phyloP scores from a whole-genome alignment of 1,140 invertebrate species.

The Drosophila arizonae region DNA sequence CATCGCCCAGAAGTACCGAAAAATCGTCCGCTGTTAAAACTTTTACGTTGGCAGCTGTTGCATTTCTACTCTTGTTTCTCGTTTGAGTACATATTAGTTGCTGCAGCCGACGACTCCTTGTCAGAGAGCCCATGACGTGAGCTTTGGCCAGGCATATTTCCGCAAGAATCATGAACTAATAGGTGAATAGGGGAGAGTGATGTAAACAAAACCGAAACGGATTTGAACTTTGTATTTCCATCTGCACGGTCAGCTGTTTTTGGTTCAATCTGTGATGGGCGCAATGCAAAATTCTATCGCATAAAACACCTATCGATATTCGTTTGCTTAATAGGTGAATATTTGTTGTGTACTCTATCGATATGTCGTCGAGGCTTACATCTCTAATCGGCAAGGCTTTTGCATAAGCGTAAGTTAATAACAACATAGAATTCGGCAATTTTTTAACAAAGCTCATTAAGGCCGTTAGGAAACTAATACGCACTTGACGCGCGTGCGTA shows the following conservation, averaged over 20 bases:
- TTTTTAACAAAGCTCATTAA: slow-evolving; percentile 1
- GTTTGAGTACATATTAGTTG: neutral
- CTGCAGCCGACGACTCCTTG: neutral
- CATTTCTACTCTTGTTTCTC: neutral
- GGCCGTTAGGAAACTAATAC: slow-evolving; percentile 1
- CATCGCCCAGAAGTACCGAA: slow-evolving; percentile 4
- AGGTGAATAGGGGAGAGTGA: slow-evolving; percentile 12
- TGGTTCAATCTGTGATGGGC: neutral
- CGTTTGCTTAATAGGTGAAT: neutral
- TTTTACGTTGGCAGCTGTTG: neutral
- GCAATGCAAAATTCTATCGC: no score
- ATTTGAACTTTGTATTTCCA: slow-evolving; percentile 37
- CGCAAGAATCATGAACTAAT: slow-evolving; percentile 3
- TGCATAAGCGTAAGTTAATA: slow-evolving; percentile 53
- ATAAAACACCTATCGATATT: no score
- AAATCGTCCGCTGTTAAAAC: neutral
- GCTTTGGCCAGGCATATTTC: slow-evolving; percentile 16
- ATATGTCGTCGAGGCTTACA: slow-evolving; percentile 6
- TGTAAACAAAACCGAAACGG: slow-evolving; percentile 34
- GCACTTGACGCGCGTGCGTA: neutral
- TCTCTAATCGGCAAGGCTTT: slow-evolving; percentile 34
- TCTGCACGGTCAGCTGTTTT: slow-evolving; percentile 20
- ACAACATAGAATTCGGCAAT: slow-evolving; percentile 30
- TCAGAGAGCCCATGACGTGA: neutral
- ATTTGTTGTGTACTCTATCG: neutral